Evolutionary conservation across 2,113 vertebrate genomes (phyloP), one percentile per base, ranked within the genome.

Genomic region (Nibea albiflora): DNA sequence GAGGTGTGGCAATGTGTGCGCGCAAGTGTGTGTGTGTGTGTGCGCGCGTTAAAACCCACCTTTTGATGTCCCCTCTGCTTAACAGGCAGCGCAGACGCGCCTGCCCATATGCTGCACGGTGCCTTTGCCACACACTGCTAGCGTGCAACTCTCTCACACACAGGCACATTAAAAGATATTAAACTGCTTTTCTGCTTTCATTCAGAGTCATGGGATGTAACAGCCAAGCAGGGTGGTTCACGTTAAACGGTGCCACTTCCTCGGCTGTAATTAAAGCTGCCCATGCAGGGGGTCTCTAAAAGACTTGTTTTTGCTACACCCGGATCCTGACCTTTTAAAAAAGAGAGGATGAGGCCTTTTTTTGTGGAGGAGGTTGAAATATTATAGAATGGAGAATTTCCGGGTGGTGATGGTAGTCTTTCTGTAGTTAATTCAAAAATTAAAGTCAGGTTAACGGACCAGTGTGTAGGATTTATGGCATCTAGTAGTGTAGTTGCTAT

Each of bases 131-230:
- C 84, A 88, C 92, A 87, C 85, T 69, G 89, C 68, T 74, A 64
- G 88, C 80, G 74, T 92, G 84, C 67, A 11, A 83, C 77, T 86
- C 83, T 75, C 83, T 79, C 83, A 46, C 81, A 81, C 84, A 81
- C 82, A 80, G 53, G 83, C 84, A 91, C 90, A 90, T 90, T 87
- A 91, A 92, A 91, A 91, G 57, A 91, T 91, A 92, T 91, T 89
- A 92, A 90, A 88, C 11, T 70, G 67, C 80, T 76, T 88, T 91
- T 89, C 90, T 90, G 93, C 90, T 93, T 91, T 92, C 75, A 83
- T 89, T 93, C 89, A 90, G 77, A 87, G 85, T 92, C 93, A 86
- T 88, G 87, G 84, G 87, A 93, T 69, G 82, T 81, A 92, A 88
- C 87, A 83, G 80, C 52, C 86, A 16, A 86, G 82, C 81, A 82